Evolutionary conservation across 2,797 vertebrate species (phyloP), one percentile per base, ranked within the genome.

Genomic region (Pseudochromis fuscus): DNA sequence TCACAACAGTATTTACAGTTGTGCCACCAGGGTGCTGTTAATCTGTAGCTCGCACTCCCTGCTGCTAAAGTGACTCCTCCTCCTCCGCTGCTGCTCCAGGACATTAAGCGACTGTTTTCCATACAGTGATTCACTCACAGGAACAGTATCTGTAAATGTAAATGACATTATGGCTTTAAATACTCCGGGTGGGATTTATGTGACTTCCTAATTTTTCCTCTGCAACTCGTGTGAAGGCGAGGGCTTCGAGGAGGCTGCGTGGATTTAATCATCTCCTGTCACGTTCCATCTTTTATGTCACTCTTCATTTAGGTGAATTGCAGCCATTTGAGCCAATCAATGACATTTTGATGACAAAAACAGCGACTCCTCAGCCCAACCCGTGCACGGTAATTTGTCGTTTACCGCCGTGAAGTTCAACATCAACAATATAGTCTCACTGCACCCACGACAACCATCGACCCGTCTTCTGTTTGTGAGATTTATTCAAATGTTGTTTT

Each of bases 261-360:
- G 56, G 69, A 88, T 88, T 85, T 35, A 73, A 81, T 85, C 70
- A 76, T 74, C 62, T 58, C 62, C 58, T 55, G 44, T 66, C 49
- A 45, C 18, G 16, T 80, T 80, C 45, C 42, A 57, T 71, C 83
- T 37, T 72, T 58, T 45, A 46, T 75, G 84, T 83, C 90, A 84
- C 69, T 92, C 84, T 85, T 91, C 72, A 88, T 91, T 75, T 77
- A 30, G 75, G 63, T 51, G 31, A 84, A 70, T 71, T 60, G 38
- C 51, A 42, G 77, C 58, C 64, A 69, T 77, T 78, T 88, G 76
- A 86, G 77, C 77, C 74, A 88, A 83, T 92, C 84, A 89, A 74
- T 87, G 67, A 31, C 13, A 78, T 83, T 88, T 85, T 88, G 89
- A 92, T 79, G 74, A 83, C 82, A 79, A 80, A 84, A 83, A 82